Evolutionary conservation across 1,140 invertebrate species (phyloP), one percentile per base, ranked within the genome.

Genomic region (Schlechtendalia chinensis): DNA sequence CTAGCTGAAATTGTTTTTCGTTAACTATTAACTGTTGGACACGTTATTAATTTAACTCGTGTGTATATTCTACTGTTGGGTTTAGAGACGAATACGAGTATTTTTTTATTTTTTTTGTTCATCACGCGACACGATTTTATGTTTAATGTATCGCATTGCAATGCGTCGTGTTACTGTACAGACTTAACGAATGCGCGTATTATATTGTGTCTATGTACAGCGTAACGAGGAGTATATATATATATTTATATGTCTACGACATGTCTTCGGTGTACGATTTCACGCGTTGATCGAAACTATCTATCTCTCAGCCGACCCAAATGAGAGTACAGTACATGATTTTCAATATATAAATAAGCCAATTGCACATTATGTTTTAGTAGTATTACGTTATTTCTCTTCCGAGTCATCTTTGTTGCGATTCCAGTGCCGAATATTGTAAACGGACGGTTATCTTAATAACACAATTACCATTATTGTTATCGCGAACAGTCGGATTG

Each of bases 361-460:
- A n/a, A n/a, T n/a, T n/a, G n/a, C 32, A 45, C 17, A 39, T 29
- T 32, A 39, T 45, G 39, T 4, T 50, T 12, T 45, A 39, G 8
- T 56, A 56, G 32, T 22, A 67, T n/a, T 5, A 39, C 32, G 32
- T 45, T n/a, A 39, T 47, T 67, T 45, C 19, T 67, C 32, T 12
- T 1, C 19, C 12, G 19, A 63, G 59, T 22, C 32, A 45, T 67
- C 32, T 10, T 50, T 67, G n/a, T 45, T 22, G 65, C n/a, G 32
- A 67, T 47, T 47, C 63, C 12, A 22, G n/a, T 67, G 39, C 47
- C 16, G 39, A 39, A 69, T 67, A 67, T 69, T 50, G 22, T 50
- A 27, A 50, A 50, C 6, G 8, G 39, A 24, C 32, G 45, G n/a
- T 16, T 14, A 69, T 47, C 3, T 16, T 69, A 45, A 69, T 47